Percentiles rank a stretch among this genome's conserved stretches.
Evolutionary conservation across 2,888 invertebrate genomes (phyloP).

Genomic region (Sarcophaga variegata): DNA sequence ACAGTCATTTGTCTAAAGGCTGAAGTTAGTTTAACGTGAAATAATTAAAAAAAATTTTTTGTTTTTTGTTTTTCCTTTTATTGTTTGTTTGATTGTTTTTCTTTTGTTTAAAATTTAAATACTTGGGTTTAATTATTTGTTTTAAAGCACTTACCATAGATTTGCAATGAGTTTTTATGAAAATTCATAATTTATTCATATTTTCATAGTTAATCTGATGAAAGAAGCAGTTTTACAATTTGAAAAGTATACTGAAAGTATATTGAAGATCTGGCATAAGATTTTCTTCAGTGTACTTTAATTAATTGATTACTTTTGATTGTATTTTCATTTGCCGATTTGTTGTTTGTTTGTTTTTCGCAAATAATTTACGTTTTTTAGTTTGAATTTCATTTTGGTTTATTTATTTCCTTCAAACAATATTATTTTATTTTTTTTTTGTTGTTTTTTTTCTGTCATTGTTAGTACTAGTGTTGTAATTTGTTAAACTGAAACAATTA

Average conservation of each 20-base stretch:
- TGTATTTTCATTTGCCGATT: no score
- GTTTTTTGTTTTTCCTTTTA: neutral
- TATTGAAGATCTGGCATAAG: no score
- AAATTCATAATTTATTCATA: no score
- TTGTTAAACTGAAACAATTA: constrained; percentile 32
- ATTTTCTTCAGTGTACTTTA: no score
- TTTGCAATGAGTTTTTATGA: no score
- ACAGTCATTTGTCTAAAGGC: neutral
- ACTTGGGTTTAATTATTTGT: no score
- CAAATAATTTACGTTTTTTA: constrained; percentile 2
- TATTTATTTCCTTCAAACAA: constrained; percentile 7
- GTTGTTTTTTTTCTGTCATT: neutral
- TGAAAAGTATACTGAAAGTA: no score
- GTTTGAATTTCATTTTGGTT: neutral
- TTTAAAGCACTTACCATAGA: no score
- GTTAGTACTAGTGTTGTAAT: neutral
- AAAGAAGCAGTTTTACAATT: no score
- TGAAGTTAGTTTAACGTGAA: constrained; percentile 5
- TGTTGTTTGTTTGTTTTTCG: neutral
- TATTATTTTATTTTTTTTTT: neutral
- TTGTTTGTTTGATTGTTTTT: neutral
- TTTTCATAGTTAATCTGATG: no score
- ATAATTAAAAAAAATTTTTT: neutral
- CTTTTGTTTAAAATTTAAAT: neutral
- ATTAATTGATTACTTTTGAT: no score